These are phyloP conservation scores for Akabosia matsudoensis DNA, from an alignment of 1,140 invertebrate genomes.

Conservation along the genomic window DNA sequence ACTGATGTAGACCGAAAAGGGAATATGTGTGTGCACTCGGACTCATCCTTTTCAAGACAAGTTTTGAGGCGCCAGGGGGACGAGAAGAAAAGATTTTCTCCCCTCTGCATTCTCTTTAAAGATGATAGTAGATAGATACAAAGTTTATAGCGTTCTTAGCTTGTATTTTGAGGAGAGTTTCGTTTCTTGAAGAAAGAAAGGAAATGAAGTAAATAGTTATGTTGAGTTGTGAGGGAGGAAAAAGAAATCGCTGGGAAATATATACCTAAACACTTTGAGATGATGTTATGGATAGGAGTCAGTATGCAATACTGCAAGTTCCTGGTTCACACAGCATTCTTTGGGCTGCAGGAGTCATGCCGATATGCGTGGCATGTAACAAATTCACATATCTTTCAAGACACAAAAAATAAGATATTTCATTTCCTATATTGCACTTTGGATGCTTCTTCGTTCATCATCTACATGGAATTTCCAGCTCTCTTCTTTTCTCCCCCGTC, in stretches of 20 bases:
- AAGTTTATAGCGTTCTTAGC: too few species aligned
- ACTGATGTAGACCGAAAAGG: background rate
- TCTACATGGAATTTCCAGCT: too few species aligned
- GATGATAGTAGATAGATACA: background rate
- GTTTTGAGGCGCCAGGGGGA: slow-evolving; percentile 22
- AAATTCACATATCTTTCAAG: too few species aligned
- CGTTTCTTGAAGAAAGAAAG: background rate
- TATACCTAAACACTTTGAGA: too few species aligned
- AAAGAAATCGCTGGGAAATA: background rate
- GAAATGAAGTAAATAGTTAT: background rate
- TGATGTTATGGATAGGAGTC: too few species aligned
- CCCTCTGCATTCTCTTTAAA: background rate
- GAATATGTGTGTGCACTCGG: slow-evolving; percentile 3
- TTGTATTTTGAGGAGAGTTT: background rate
- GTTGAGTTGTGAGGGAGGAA: background rate
- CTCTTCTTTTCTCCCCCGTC: background rate
- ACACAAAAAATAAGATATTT: background rate
- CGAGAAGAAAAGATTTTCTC: background rate
- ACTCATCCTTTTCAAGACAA: slow-evolving; percentile 11
- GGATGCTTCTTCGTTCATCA: background rate
- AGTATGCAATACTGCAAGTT: too few species aligned
- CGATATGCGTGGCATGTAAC: too few species aligned
- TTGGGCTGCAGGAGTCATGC: too few species aligned
- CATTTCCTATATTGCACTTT: background rate
- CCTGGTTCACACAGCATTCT: too few species aligned